Conservation (phyloP, 2,113 vertebrate species). For the Charadrius vociferus region DNA sequence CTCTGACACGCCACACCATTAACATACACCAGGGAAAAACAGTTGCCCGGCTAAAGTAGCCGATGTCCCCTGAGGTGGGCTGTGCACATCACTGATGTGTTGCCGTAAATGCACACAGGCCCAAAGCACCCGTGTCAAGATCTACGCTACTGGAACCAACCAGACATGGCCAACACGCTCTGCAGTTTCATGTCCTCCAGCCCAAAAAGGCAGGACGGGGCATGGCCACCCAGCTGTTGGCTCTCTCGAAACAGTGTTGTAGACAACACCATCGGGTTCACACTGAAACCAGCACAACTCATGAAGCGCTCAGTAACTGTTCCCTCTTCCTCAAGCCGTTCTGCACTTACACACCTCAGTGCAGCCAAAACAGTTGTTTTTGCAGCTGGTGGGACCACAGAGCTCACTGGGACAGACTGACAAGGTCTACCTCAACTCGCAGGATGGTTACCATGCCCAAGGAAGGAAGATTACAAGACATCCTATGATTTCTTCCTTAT, state of each 20-base stretch:
- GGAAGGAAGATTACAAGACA: neutral
- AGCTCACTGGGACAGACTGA: neutral
- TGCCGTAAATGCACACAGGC: neutral
- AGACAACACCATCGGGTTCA: neutral
- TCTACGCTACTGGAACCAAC: neutral
- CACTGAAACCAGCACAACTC: neutral
- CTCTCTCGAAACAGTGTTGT: neutral
- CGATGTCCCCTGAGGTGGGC: neutral
- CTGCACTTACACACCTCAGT: neutral
- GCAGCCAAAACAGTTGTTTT: neutral
- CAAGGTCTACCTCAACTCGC: neutral
- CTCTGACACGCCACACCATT: neutral
- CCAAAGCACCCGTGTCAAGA: neutral
- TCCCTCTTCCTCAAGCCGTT: neutral
- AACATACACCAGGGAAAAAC: neutral
- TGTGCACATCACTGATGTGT: neutral
- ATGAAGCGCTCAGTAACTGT: fast-evolving
- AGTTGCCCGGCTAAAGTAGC: neutral
- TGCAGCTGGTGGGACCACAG: neutral
- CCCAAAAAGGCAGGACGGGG: neutral
- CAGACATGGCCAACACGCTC: fast-evolving
- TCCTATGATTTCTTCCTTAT: neutral
- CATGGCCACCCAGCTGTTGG: neutral
- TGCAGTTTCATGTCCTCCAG: neutral
- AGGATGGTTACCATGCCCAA: neutral